Conservation (phyloP, 2,888 invertebrate genomes). For the Torymus tubicola region DNA sequence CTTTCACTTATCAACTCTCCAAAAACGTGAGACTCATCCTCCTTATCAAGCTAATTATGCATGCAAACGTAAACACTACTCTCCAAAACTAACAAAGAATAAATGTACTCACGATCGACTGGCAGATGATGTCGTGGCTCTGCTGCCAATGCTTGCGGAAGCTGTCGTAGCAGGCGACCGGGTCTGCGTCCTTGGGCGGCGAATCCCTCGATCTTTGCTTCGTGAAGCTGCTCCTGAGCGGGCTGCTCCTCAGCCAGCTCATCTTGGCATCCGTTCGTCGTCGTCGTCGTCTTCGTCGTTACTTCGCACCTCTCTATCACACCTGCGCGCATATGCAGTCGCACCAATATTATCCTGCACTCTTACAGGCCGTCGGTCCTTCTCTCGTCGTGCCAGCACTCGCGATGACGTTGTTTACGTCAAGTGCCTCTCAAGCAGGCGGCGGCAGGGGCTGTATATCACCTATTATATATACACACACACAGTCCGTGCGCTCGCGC, state of each 20-base stretch:
- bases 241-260: constrained; percentile 85
- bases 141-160: constrained; percentile 97
- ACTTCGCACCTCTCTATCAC: too few species aligned
- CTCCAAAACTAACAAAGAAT: too few species aligned
- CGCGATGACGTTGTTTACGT: constrained; percentile 50
- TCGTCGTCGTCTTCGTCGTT: not conserved
- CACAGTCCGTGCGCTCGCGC: too few species aligned
- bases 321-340: too few species aligned
- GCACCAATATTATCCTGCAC: not conserved
- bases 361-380: not conserved
- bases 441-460: too few species aligned
- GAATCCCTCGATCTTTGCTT: constrained; percentile 82
- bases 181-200: constrained; percentile 85
- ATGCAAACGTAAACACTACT: too few species aligned
- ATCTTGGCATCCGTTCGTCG: constrained; percentile 72
- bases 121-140: constrained; percentile 88
- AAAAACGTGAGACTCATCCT: too few species aligned
- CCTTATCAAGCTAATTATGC: too few species aligned
- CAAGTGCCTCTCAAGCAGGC: constrained; percentile 29
- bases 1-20: too few species aligned
- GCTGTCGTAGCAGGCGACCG: constrained; percentile 93
- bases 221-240: constrained; percentile 79
- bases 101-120: constrained; percentile 80
- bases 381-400: not conserved
- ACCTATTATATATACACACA: too few species aligned